phyloP scores from a whole-genome alignment of 2,888 invertebrate genomes.

The Idaea biselata region DNA sequence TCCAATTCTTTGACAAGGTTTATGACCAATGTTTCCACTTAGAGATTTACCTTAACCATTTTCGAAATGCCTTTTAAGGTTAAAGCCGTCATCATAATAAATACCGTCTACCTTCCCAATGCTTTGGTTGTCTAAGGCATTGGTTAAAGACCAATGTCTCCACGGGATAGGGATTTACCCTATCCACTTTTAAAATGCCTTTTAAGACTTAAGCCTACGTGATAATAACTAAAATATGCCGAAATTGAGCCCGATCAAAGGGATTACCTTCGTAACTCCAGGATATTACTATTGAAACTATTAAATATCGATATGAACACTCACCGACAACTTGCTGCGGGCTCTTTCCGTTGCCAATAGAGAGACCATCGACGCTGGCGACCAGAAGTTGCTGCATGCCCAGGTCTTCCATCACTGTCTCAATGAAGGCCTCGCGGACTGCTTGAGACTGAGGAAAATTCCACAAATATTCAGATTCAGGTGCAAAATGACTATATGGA shows the following conservation, averaged over 20 bases:
- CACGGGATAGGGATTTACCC: too few species aligned
- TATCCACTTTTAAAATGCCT: too few species aligned
- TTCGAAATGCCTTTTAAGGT: too few species aligned
- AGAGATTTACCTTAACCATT: too few species aligned
- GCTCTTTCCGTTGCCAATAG: constrained; percentile 77
- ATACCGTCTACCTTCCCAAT: too few species aligned
- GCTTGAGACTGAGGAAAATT: constrained; percentile 33
- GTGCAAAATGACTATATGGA: background rate
- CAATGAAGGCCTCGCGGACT: constrained; percentile 32
- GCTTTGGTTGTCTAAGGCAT: too few species aligned
- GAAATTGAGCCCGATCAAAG: background rate
- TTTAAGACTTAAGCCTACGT: too few species aligned
- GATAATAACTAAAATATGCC: too few species aligned
- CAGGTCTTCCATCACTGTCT: constrained; percentile 69
- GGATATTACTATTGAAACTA: background rate
- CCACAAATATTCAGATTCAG: background rate
- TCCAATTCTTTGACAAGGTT: too few species aligned
- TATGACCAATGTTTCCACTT: too few species aligned
- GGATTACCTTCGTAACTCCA: background rate
- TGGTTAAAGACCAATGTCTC: too few species aligned
- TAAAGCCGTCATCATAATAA: too few species aligned
- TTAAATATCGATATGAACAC: constrained; percentile 20
- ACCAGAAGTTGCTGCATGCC: constrained; percentile 83
- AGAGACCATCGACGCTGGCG: constrained; percentile 78
- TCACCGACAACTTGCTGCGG: constrained; percentile 80